Evolutionary conservation across 2,113 vertebrate genomes (phyloP).

Genomic region (Aegithalos caudatus): DNA sequence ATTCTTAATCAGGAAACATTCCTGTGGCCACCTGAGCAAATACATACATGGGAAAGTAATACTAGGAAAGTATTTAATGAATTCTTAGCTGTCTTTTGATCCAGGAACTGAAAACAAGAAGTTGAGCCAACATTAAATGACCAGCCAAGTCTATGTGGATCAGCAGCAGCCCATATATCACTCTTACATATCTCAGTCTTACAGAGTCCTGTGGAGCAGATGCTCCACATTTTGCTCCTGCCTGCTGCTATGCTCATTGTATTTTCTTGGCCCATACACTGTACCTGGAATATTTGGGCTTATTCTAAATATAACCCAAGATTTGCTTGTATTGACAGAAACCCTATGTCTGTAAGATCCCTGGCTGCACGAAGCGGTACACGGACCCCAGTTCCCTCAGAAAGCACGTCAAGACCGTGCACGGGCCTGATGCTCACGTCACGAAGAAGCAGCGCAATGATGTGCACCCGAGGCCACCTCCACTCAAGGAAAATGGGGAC

Average conservation of each 20-base stretch:
- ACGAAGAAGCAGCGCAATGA: slow-evolving; percentile 95
- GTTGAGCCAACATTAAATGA: slow-evolving; percentile 7
- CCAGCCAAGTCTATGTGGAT: background rate
- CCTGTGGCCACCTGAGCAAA: slow-evolving; percentile 39
- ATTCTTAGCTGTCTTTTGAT: slow-evolving; percentile 37
- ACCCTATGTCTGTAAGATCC: slow-evolving; percentile 97
- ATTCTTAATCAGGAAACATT: slow-evolving; percentile 48
- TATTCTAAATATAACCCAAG: slow-evolving; percentile 9
- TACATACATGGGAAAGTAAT: slow-evolving; percentile 19
- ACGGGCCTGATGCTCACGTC: slow-evolving; percentile 93
- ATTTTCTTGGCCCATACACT: background rate
- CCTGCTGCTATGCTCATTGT: background rate
- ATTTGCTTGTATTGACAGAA: slow-evolving; percentile 77
- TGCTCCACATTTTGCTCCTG: slow-evolving; percentile 1
- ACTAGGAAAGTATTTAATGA: slow-evolving; percentile 34
- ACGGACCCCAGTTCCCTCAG: slow-evolving; percentile 97
- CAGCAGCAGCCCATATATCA: slow-evolving; percentile 4
- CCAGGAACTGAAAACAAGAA: slow-evolving; percentile 35
- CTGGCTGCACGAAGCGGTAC: slow-evolving; percentile 95
- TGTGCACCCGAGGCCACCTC: slow-evolving; percentile 75
- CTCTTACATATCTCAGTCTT: background rate
- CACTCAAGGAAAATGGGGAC: slow-evolving; percentile 85
- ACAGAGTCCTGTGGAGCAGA: background rate
- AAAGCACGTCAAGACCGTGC: slow-evolving; percentile 97
- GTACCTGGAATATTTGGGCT: background rate